A percentile compares a stretch with the other conserved stretches of the same genome.
These are phyloP conservation scores for Scophthalmus maximus DNA, from an alignment of 2,113 vertebrate genomes.

Conservation along the genomic window DNA sequence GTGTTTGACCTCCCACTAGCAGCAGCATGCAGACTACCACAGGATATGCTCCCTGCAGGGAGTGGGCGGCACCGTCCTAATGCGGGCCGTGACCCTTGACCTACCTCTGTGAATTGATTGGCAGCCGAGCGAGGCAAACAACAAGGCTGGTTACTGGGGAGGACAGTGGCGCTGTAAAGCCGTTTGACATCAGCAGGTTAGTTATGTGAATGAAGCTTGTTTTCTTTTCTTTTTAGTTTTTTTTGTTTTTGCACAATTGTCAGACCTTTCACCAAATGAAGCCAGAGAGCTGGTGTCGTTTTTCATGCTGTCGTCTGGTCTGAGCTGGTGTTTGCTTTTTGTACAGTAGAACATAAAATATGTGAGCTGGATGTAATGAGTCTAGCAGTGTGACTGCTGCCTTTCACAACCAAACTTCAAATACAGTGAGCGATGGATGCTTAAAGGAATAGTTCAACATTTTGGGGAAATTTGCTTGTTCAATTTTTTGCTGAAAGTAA, in stretches of 20 bases:
- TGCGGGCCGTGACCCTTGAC: slow-evolving; percentile 61
- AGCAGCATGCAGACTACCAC: slow-evolving; percentile 42
- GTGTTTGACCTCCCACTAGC: slow-evolving; percentile 50
- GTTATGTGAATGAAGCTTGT: neutral
- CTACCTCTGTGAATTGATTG: slow-evolving; percentile 54
- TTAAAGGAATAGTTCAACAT: neutral
- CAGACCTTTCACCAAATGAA: neutral
- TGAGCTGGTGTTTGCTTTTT: neutral
- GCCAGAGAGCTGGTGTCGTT: neutral
- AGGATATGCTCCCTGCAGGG: slow-evolving; percentile 68
- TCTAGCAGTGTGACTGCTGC: neutral
- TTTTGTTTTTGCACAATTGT: neutral
- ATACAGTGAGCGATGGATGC: neutral
- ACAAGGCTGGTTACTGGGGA: slow-evolving; percentile 34
- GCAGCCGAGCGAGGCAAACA: slow-evolving; percentile 37
- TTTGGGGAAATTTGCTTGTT: neutral
- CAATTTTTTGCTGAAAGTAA: too few relatives aligned
- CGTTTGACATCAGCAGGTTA: slow-evolving; percentile 2
- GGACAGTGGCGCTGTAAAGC: neutral
- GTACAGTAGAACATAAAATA: neutral
- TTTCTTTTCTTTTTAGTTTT: neutral
- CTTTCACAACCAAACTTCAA: neutral
- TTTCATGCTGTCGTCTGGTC: neutral
- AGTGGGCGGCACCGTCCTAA: slow-evolving; percentile 38
- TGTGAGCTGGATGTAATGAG: neutral